Evolutionary conservation across 2,888 invertebrate species (phyloP), one percentile per base, ranked within the genome.

Genomic region (Crepidodera aurea): DNA sequence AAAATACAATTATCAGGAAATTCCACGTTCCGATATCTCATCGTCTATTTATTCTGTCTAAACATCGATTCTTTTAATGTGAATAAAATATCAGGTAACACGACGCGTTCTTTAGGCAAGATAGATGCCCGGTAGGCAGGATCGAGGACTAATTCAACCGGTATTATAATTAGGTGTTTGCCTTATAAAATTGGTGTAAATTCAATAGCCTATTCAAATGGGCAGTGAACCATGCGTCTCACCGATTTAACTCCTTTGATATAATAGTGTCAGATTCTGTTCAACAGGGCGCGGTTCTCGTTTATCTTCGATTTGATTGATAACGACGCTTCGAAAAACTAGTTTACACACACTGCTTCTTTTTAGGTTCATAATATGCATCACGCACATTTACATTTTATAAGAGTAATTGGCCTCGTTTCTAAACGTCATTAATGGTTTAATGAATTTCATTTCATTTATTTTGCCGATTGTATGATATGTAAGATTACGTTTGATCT

Each of bases 291-390:
- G 64, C 56, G 64, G 64, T 60, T 56, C 46, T 27, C 13, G 55
- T 57, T 48, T 57, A 48, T 55, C 60, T 60, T 44, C 48, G 64
- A 64, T 60, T 44, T 60, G 60, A 64, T 64, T 64, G 60, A 64
- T 64, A 63, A 59, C 51, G 51, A 54, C 25, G 54, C 13, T 15
- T 32, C 22, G 25, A 59, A 55, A 55, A 63, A 63, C 63, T 59
- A 59, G 63, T 63, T 63, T 59, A 51, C 58, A 39, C 44, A 34
- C 39, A 50, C 34, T 55, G 50, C 50, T 29, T 50, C 37, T 50
- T 60, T 60, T 60, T 48, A 22, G 27, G 27, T 53, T 50, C 48
- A 32, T 48, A 48, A 37, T 37, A 48, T 48, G 39, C 39, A 57
- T 57, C 37, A 39, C 22, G 39, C 25, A 32, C 29, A 57, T 57